Conservation (phyloP, 2,888 invertebrate genomes). For the Brachycybe producta region DNA sequence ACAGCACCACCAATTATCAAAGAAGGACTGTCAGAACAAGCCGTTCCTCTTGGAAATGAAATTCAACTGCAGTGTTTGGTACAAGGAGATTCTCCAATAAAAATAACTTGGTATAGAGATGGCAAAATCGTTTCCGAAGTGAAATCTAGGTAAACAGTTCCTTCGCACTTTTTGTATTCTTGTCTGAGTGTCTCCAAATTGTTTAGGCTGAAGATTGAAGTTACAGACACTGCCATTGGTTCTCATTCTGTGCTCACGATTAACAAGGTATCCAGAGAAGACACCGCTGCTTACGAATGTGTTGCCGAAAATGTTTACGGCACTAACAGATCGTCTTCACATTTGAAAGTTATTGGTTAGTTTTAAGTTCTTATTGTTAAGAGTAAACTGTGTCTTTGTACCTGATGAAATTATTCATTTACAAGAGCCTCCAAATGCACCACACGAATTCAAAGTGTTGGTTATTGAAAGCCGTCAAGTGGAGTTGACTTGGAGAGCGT, state of each 20-base stretch:
- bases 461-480: not conserved
- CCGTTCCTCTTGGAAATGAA: not conserved
- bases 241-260: constrained; percentile 3
- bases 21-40: not conserved
- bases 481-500: constrained; percentile 4
- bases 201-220: constrained; percentile 1
- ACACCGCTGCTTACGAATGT: constrained; percentile 4
- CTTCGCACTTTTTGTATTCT: too few relatives aligned
- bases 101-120: constrained; percentile 5
- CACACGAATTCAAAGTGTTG: not conserved
- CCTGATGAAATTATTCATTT: not conserved
- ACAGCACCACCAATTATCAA: constrained; percentile 9
- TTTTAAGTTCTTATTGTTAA: not conserved
- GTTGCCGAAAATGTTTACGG: constrained; percentile 8
- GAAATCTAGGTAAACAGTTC: constrained; percentile 4
- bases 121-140: not conserved
- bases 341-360: constrained; percentile 7
- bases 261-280: constrained; percentile 7
- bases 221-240: not conserved
- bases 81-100: not conserved
- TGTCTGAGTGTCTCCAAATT: too few relatives aligned
- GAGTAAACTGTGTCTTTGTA: not conserved
- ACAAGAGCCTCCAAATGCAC: constrained; percentile 7
- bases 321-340: not conserved
- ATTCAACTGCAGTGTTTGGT: constrained; percentile 5